phyloP scores from a whole-genome alignment of 1,140 invertebrate genomes.

The Hesperophylax magnus region DNA sequence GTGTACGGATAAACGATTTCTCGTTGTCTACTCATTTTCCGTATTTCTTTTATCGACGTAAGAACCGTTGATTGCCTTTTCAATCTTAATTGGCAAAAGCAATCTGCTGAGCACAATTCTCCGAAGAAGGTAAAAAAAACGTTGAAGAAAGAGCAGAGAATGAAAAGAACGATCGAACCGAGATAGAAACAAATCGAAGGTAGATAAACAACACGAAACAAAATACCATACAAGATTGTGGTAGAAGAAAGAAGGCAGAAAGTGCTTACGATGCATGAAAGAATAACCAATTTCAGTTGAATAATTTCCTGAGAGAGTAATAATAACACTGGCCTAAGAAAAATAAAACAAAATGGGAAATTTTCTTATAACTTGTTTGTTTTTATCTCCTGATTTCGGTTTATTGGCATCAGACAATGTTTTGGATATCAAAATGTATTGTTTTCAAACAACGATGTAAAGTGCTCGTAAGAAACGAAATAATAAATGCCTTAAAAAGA shows the following conservation, averaged over 20 bases:
- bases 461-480: too few relatives aligned
- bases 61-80: slow-evolving; percentile 54
- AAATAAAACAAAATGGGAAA: slow-evolving; percentile 8
- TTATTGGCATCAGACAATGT: background rate
- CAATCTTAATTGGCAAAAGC: slow-evolving; percentile 57
- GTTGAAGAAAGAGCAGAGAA: slow-evolving; percentile 24
- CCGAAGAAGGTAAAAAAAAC: slow-evolving; percentile 42
- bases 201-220: slow-evolving; percentile 36
- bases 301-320: slow-evolving; percentile 37
- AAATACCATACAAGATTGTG: background rate
- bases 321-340: slow-evolving; percentile 31
- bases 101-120: slow-evolving; percentile 51
- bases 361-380: slow-evolving; percentile 17
- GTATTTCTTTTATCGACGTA: slow-evolving; percentile 11
- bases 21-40: background rate
- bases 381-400: slow-evolving; percentile 10
- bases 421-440: too few relatives aligned
- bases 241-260: background rate
- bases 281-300: slow-evolving; percentile 41
- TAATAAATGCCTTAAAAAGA: too few relatives aligned
- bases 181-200: slow-evolving; percentile 41
- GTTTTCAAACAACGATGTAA: too few relatives aligned
- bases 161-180: slow-evolving; percentile 22
- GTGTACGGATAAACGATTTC: background rate
- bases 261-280: slow-evolving; percentile 40